Evolutionary conservation across 2,113 vertebrate genomes (phyloP).

Genomic region (Coptodon rendalli): DNA sequence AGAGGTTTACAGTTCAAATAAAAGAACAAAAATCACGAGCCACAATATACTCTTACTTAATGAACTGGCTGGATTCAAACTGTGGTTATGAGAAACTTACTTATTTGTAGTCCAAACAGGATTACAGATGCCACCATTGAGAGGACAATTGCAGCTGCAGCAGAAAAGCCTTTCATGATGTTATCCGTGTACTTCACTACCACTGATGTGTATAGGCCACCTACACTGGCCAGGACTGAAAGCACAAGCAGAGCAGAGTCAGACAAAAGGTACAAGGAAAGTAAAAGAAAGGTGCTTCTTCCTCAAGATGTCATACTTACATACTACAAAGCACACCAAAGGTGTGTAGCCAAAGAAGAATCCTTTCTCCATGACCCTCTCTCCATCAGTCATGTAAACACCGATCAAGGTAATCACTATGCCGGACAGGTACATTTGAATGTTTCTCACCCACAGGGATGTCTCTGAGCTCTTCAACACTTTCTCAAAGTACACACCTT

Average conservation of each 20-base stretch:
- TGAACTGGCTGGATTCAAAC: not conserved
- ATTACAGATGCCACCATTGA: slow-evolving; percentile 89
- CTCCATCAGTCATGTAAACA: slow-evolving; percentile 81
- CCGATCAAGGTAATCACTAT: slow-evolving; percentile 83
- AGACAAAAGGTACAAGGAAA: not conserved
- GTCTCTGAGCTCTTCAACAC: slow-evolving; percentile 96
- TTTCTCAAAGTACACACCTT: slow-evolving; percentile 98
- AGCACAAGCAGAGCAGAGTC: not conserved
- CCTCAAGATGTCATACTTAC: slow-evolving; percentile 73
- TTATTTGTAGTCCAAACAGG: slow-evolving; percentile 93
- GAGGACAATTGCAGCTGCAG: slow-evolving; percentile 92
- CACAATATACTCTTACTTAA: not conserved
- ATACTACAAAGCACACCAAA: slow-evolving; percentile 86
- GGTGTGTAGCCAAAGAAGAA: slow-evolving; percentile 93
- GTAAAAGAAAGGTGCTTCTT: not conserved
- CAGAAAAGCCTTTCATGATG: slow-evolving; percentile 98
- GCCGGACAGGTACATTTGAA: slow-evolving; percentile 97
- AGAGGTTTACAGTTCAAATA: not conserved
- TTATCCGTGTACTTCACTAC: slow-evolving; percentile 99
- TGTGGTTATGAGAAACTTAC: slow-evolving; percentile 70
- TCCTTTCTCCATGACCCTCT: slow-evolving; percentile 82
- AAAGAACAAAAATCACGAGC: not conserved
- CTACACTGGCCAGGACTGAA: slow-evolving; percentile 89
- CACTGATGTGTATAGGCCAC: slow-evolving; percentile 91
- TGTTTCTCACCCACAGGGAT: slow-evolving; percentile 97